Base-by-base conservation (phyloP, 2,113 vertebrate species). In the Dipodomys merriami region DNA sequence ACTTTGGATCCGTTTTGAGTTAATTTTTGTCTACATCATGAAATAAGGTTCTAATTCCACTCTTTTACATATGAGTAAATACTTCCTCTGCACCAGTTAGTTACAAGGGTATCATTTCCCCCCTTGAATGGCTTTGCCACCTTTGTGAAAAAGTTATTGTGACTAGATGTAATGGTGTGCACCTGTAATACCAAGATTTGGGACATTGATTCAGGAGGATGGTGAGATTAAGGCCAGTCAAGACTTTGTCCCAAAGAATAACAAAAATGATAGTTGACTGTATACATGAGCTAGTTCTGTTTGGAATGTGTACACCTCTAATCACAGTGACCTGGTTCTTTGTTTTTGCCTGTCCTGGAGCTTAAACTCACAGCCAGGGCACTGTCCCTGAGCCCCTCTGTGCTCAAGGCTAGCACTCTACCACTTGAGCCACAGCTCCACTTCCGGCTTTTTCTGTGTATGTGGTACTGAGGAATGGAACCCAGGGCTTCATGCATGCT, bases 21-120 rank as follows among this genome's bases (percentile, higher is more conserved):
- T 91, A 72, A 78, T 74, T 88, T 96, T 91, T 78, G 2, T 49
- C 60, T 83, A 33, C 29, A 20, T 13, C 73, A 5, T 69, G 87
- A 91, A 33, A 20, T 68, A 74, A 86, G 35, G 23, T 13, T 89
- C 25, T 27, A 90, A 39, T 79, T 93, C 81, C n/a, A 85, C 60
- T 67, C 65, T 88, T 91, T 94, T 67, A 33, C 7, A 46, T 27
- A 16, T 65, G 20, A 10, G 19, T 88, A 18, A 82, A 49, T 44
- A 86, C 88, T 91, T 90, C 46, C 29, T 19, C 7, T 76, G 67
- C 2, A 69, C 18, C 15, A 33, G 78, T 83, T 91, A 73, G 83
- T 88, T 44, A 53, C 53, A 83, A 88, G 22, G 49, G 23, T 81
- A 11, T 86, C 13, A 6, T 89, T 73, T 83, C 49, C 27, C 64